Percentiles rank a stretch among this genome's conserved stretches.
phyloP scores from a whole-genome alignment of 2,888 invertebrate genomes.

The Venustoraphidia nigricollis region DNA sequence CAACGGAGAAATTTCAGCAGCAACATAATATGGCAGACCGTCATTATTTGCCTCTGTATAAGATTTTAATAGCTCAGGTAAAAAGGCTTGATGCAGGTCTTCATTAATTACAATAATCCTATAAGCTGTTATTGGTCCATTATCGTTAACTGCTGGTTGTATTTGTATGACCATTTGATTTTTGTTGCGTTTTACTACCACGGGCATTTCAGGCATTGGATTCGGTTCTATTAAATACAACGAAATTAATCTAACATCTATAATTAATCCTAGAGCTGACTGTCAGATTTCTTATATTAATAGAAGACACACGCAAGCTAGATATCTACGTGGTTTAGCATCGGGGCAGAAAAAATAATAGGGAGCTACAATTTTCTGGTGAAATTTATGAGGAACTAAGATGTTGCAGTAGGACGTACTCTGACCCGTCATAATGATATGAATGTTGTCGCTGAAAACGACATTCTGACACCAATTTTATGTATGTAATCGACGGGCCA shows the following conservation, averaged over 20 bases:
- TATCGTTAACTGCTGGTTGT: conserved; percentile 50
- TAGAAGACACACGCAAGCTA: not conserved
- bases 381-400: too few relatives aligned
- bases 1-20: conserved; percentile 60
- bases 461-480: too few relatives aligned
- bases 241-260: too few relatives aligned
- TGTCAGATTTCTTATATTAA: not conserved
- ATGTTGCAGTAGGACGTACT: too few relatives aligned
- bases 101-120: conserved; percentile 58
- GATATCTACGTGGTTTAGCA: too few relatives aligned
- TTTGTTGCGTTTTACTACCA: conserved; percentile 41
- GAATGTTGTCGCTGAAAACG: too few relatives aligned
- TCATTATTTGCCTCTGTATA: conserved; percentile 49
- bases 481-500: too few relatives aligned
- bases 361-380: too few relatives aligned
- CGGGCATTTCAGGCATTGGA: conserved; percentile 54
- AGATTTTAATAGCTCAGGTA: conserved; percentile 41
- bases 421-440: too few relatives aligned
- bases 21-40: conserved; percentile 63
- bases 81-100: conserved; percentile 44
- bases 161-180: conserved; percentile 51
- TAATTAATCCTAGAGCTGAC: too few relatives aligned
- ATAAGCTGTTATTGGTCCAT: conserved; percentile 64
- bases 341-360: not conserved
- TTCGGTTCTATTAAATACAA: conserved; percentile 32